Evolutionary conservation across 2,113 vertebrate species (phyloP).

Genomic region (Microcebus griseorufus): DNA sequence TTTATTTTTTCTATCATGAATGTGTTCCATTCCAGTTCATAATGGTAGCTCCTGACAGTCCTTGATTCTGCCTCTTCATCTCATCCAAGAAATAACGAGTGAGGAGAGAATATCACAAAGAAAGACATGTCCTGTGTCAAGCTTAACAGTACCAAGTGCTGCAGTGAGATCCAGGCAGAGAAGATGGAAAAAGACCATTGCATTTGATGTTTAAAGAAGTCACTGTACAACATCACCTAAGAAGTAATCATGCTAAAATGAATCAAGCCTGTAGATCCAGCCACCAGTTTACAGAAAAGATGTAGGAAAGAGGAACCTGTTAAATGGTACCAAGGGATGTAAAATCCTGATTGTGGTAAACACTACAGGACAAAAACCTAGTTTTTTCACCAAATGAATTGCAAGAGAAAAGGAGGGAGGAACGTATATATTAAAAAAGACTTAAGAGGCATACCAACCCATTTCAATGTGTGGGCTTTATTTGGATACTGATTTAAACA

Average conservation of each 20-base stretch:
- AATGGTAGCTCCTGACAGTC: neutral
- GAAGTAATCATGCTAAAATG: neutral
- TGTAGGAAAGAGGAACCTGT: neutral
- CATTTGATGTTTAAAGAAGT: neutral
- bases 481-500: neutral
- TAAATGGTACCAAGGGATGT: neutral
- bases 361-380: neutral
- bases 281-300: neutral
- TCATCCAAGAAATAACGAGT: neutral
- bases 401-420: neutral
- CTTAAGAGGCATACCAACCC: neutral
- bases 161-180: neutral
- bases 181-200: neutral
- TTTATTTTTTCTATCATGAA: neutral
- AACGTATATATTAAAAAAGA: neutral
- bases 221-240: neutral
- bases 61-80: neutral
- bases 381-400: neutral
- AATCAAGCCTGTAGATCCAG: neutral
- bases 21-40: neutral
- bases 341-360: neutral
- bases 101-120: neutral
- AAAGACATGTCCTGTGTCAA: neutral
- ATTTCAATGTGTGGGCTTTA: neutral
- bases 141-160: neutral